Conservation (phyloP, 2,888 invertebrate genomes). For the Folsomia candida region DNA sequence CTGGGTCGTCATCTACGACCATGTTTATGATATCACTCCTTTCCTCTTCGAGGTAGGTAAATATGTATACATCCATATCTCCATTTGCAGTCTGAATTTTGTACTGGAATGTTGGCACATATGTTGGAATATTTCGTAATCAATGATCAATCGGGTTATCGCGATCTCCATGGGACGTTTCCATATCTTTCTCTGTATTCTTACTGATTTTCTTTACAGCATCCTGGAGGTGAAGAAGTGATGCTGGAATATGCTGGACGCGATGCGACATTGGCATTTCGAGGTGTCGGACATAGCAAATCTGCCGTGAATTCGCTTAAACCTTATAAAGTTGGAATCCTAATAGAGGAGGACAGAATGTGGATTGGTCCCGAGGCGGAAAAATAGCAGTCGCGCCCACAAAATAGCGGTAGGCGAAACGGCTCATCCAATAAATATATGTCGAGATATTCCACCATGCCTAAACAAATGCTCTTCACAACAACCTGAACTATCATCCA, state of each 20-base stretch:
- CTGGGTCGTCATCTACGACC: conserved; percentile 84
- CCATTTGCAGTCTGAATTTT: too few relatives aligned
- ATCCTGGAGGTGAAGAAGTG: conserved; percentile 80
- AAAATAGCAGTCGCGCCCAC: background rate
- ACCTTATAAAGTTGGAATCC: conserved; percentile 71
- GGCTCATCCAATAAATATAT: background rate
- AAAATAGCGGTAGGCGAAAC: too few relatives aligned
- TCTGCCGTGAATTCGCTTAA: conserved; percentile 65
- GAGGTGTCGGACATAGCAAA: conserved; percentile 73
- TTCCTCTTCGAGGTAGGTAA: conserved; percentile 66
- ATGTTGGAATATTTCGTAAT: background rate
- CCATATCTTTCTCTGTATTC: too few relatives aligned
- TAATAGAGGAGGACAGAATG: conserved; percentile 70
- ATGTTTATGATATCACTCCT: conserved; percentile 76
- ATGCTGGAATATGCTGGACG: conserved; percentile 80
- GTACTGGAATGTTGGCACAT: too few relatives aligned
- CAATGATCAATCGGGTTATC: background rate
- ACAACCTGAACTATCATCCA: too few relatives aligned
- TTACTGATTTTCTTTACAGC: conserved; percentile 60
- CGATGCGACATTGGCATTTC: conserved; percentile 78
- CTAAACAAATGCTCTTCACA: too few relatives aligned
- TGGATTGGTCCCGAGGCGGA: conserved; percentile 53
- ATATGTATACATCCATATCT: background rate
- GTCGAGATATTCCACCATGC: too few relatives aligned
- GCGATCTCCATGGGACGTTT: too few relatives aligned